phyloP scores from a whole-genome alignment of 2,888 invertebrate species.

The Platycheirus albimanus region DNA sequence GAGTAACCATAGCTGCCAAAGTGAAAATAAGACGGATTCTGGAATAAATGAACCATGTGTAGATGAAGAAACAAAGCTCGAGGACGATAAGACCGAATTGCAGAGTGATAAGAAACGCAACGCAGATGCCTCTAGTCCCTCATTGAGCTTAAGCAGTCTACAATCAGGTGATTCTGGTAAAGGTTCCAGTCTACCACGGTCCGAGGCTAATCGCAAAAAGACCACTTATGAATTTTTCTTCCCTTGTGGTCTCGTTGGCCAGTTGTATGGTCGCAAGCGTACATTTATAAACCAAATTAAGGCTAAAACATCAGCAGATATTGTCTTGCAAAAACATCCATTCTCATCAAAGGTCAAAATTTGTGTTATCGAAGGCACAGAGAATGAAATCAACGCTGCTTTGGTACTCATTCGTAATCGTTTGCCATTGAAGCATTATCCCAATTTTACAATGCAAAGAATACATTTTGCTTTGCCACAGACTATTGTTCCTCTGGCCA shows the following conservation, averaged over 20 bases:
- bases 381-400: slow-evolving; percentile 91
- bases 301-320: slow-evolving; percentile 89
- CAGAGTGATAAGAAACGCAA: slow-evolving; percentile 77
- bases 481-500: slow-evolving; percentile 81
- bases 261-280: slow-evolving; percentile 93
- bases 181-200: slow-evolving; percentile 81
- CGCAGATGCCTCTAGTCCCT: slow-evolving; percentile 85
- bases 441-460: slow-evolving; percentile 88
- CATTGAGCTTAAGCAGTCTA: slow-evolving; percentile 84
- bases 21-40: slow-evolving; percentile 50
- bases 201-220: slow-evolving; percentile 79
- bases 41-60: slow-evolving; percentile 16
- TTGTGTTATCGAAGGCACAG: slow-evolving; percentile 92
- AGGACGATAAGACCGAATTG: slow-evolving; percentile 40
- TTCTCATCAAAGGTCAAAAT: slow-evolving; percentile 89
- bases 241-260: slow-evolving; percentile 90
- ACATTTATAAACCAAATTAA: slow-evolving; percentile 91
- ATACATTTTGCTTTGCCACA: slow-evolving; percentile 81
- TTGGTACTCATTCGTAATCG: slow-evolving; percentile 92
- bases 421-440: slow-evolving; percentile 92
- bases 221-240: slow-evolving; percentile 86
- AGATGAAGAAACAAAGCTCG: slow-evolving; percentile 15
- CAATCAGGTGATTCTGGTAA: slow-evolving; percentile 82
- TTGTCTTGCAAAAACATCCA: slow-evolving; percentile 89
- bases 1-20: slow-evolving; percentile 77